phyloP scores from a whole-genome alignment of 2,113 vertebrate genomes.

The Beaufortia kweichowensis region DNA sequence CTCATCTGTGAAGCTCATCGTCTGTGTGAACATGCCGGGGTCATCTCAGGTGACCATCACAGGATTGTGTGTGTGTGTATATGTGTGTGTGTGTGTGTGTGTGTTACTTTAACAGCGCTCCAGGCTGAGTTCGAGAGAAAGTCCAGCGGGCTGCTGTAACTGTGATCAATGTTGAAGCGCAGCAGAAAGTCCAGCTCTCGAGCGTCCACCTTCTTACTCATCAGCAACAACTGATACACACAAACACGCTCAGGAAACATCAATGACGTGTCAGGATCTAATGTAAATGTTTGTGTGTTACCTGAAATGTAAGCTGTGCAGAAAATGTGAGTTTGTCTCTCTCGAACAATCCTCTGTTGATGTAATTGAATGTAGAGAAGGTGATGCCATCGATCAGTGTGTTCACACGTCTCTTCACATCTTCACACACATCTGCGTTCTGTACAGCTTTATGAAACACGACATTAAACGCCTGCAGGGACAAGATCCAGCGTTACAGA shows the following conservation, averaged over 20 bases:
- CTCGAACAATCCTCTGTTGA: conserved; percentile 76
- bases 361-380: conserved; percentile 76
- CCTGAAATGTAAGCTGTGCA: conserved; percentile 74
- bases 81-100: background rate
- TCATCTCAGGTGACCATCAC: background rate
- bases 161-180: conserved; percentile 76
- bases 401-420: conserved; percentile 70
- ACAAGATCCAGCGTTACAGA: background rate
- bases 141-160: conserved; percentile 72
- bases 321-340: conserved; percentile 77
- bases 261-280: background rate
- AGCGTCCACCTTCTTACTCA: conserved; percentile 72
- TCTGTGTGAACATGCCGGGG: conserved; percentile 46
- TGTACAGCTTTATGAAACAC: conserved; percentile 79
- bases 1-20: conserved; percentile 77
- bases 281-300: conserved; percentile 28
- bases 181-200: conserved; percentile 79
- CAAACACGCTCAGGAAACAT: conserved; percentile 2
- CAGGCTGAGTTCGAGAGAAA: conserved; percentile 75
- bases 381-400: conserved; percentile 71
- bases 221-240: conserved; percentile 70
- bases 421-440: conserved; percentile 68
- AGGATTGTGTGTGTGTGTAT: background rate
- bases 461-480: conserved; percentile 73
- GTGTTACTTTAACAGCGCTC: conserved; percentile 76